phyloP scores from a whole-genome alignment of 2,888 invertebrate species.

The Diaperis boleti region DNA sequence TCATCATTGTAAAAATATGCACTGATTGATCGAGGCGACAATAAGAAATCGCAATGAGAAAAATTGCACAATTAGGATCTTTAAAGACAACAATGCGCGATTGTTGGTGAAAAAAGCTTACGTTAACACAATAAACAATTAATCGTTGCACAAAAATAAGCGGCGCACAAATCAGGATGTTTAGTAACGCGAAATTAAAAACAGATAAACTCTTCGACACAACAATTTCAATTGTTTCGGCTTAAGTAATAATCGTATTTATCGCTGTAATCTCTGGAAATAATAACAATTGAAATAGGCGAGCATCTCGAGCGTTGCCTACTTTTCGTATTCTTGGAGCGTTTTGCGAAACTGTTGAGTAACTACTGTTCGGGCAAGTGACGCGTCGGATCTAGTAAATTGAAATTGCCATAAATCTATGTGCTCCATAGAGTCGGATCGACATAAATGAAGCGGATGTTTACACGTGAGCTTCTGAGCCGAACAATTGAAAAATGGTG shows the following conservation, averaged over 20 bases:
- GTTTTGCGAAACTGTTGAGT: constrained; percentile 14
- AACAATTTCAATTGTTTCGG: constrained; percentile 51
- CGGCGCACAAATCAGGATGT: constrained; percentile 54
- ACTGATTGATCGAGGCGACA: no score
- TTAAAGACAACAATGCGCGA: constrained; percentile 9
- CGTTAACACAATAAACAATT: constrained; percentile 53
- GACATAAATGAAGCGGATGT: no score
- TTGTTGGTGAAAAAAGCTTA: constrained; percentile 47
- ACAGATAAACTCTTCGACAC: constrained; percentile 54
- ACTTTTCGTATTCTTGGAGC: constrained; percentile 24
- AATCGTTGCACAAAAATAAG: constrained; percentile 50
- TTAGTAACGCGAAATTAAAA: constrained; percentile 59
- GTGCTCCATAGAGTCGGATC: no score
- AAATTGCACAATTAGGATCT: constrained; percentile 3
- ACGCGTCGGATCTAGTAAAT: no score
- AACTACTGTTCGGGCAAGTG: neutral
- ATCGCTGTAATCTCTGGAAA: constrained; percentile 46
- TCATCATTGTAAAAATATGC: no score
- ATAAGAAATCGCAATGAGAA: constrained; percentile 4
- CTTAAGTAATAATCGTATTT: constrained; percentile 49
- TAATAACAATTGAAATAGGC: constrained; percentile 43
- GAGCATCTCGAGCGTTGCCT: constrained; percentile 40
- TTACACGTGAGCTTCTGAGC: no score
- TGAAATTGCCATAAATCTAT: no score
- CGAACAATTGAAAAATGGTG: no score